Evolutionary conservation across 2,113 vertebrate genomes (phyloP), one percentile per base, ranked within the genome.

Genomic region (Trichechus manatus): DNA sequence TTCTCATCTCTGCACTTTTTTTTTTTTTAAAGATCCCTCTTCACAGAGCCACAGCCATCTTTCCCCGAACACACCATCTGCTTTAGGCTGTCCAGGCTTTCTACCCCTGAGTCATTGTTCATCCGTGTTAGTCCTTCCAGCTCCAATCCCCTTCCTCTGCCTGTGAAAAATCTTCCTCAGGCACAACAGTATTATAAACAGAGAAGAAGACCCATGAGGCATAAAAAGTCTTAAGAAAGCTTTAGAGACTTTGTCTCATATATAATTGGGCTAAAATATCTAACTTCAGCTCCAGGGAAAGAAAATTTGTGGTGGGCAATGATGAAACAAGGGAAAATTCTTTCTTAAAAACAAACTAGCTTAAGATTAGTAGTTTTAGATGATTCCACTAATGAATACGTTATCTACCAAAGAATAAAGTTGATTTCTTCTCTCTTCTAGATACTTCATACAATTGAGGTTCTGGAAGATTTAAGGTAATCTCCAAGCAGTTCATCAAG

Each of bases 161-260:
- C 39, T 44, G 4, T 39, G 29, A 63, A 39, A 83, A 94, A 89
- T 72, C 36, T 36, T 88, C 93, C 94, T 82, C 17, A 44, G 1
- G 22, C 31, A 89, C 22, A 94, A 47, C 8, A 70, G 36, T 47
- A 87, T 79, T 85, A 17, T 23, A 75, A 94, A 93, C n/a, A 39
- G 1, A 79, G 29, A 6, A 72, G 42, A 87, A 5, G 33, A 70
- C 33, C 47, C 23, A 42, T 66, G 82, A 81, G 70, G 93, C 77
- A 74, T 13, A 68, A 78, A 31, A 53, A 42, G 63, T 95, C 87
- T 93, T 70, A 86, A 70, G 83, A 95, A 31, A 91, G 22, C 89
- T 56, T 31, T 23, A 93, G n/a, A 42, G 70, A 83, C 94, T 96
- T 95, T 89, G 79, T 80, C 66, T 93, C 80, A 86, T 91, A 77